These are phyloP conservation scores for Drosophila trapezifrons DNA, from an alignment of 1,140 invertebrate species.

Conservation along the genomic window DNA sequence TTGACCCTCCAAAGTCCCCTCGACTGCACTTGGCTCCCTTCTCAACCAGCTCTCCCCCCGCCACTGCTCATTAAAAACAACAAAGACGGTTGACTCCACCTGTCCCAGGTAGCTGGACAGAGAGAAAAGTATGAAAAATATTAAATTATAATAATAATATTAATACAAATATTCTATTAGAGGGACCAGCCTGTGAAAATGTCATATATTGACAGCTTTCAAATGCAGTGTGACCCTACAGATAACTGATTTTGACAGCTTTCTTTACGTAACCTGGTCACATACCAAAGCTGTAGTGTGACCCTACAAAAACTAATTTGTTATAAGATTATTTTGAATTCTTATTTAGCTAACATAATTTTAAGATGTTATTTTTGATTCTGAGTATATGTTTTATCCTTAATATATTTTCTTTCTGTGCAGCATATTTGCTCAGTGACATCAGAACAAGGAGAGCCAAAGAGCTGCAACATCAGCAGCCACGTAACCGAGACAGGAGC, in stretches of 20 bases:
- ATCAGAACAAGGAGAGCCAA: conserved; percentile 17
- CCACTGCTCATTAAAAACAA: conserved; percentile 47
- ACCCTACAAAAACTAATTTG: neutral
- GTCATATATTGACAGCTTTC: neutral
- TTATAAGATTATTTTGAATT: neutral
- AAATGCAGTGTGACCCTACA: neutral
- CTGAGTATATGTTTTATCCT: too few species aligned
- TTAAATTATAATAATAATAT: too few species aligned
- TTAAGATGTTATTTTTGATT: neutral
- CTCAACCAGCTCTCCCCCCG: neutral
- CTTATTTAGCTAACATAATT: neutral
- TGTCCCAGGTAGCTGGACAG: conserved; percentile 2
- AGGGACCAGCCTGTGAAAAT: neutral
- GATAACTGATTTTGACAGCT: neutral
- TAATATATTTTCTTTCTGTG: neutral
- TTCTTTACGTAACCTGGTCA: neutral
- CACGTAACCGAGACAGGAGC: conserved; percentile 43
- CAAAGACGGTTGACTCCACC: conserved; percentile 33
- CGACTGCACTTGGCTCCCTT: conserved; percentile 53
- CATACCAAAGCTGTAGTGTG: neutral
- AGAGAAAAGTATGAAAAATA: neutral
- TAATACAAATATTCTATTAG: too few species aligned
- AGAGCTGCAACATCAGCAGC: conserved; percentile 63
- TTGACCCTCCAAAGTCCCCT: conserved; percentile 30
- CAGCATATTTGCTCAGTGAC: conserved; percentile 24